Evolutionary conservation across 1,140 invertebrate genomes (phyloP), one percentile per base, ranked within the genome.

Genomic region (Acyrthosiphon pisum): DNA sequence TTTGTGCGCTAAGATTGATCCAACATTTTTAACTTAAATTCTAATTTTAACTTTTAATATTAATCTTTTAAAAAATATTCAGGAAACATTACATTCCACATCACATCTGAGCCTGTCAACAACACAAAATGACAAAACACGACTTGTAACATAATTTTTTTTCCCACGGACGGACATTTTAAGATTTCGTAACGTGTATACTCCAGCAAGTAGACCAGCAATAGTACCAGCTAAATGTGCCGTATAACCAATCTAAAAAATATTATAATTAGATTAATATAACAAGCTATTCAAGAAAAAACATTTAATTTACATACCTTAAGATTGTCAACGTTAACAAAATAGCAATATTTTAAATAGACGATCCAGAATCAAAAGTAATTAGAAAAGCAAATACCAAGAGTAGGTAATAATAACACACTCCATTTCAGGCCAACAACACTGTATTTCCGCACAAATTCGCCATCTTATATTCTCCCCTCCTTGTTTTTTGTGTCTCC

Each of bases 391-490:
- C 94, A 94, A 98, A 97, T 35, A 98, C 96, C 41, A 98, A 94
- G 20, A 98, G 95, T 94, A 98, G 97, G 1, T 98, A 95, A n/a
- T n/a, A 86, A 97, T 96, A 1, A 97, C 97, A 95, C 97, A 98
- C 94, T 98, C 97, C 98, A 99, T 99, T 95, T 99, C 98, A 76
- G 96, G 95, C 97, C 98, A 99, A 95, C n/a, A n/a, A n/a, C n/a
- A n/a, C n/a, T n/a, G n/a, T n/a, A n/a, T n/a, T n/a, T n/a, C n/a
- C n/a, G n/a, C n/a, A n/a, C n/a, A n/a, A n/a, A n/a, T n/a, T n/a
- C n/a, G n/a, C n/a, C n/a, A n/a, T n/a, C n/a, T n/a, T n/a, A n/a
- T n/a, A n/a, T n/a, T n/a, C n/a, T n/a, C n/a, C n/a, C n/a, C n/a
- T n/a, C n/a, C n/a, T n/a, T n/a, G n/a, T n/a, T n/a, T n/a, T n/a